Evolutionary conservation across 1,140 invertebrate species (phyloP), one percentile per base, ranked within the genome.

Genomic region (Pectinophora gossypiella): DNA sequence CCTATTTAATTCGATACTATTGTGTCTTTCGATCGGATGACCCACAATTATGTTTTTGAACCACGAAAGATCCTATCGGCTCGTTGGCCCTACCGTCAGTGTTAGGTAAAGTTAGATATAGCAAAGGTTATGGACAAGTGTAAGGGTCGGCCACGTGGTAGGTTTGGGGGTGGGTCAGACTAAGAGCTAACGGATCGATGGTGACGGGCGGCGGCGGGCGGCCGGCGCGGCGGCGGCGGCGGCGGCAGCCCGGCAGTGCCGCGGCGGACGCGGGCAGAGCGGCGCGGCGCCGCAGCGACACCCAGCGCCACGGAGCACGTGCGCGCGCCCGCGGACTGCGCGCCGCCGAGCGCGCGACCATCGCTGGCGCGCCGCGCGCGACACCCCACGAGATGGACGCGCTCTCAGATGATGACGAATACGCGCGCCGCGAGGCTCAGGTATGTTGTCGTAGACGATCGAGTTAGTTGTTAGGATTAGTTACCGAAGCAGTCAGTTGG

Each of bases 351-450:
- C 72, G 72, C 72, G 71, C 71, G 72, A 72, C 46, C 60, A 57
- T 56, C 63, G 64, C 55, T 55, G 60, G 57, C 72, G 62, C 60
- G 51, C 65, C 61, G 36, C 56, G 48, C 64, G 59, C 56, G 15
- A 45, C 16, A 53, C 38, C 45, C 27, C 32, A 43, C 61, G 73
- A 76, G 64, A 85, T 85, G 82, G 82, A 85, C 74, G 80, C 75
- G 62, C 82, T 85, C 64, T 83, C 79, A 65, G 82, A 86, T 72
- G 82, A 86, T 73, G 82, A 86, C 68, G 82, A 86, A 16, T 81
- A 69, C 66, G 56, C 68, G 69, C 76, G 74, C 68, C 72, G 78
- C 43, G 75, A 82, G 50, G 68, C 69, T 49, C 82, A 84, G 82
- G 80, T 85, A 80, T 44, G 63, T 61, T 15, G 12, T 32, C 9